A percentile compares a stretch with the other conserved stretches of the same genome.
Evolutionary conservation across 2,113 vertebrate species (phyloP).

Genomic region (Labeo rohita): DNA sequence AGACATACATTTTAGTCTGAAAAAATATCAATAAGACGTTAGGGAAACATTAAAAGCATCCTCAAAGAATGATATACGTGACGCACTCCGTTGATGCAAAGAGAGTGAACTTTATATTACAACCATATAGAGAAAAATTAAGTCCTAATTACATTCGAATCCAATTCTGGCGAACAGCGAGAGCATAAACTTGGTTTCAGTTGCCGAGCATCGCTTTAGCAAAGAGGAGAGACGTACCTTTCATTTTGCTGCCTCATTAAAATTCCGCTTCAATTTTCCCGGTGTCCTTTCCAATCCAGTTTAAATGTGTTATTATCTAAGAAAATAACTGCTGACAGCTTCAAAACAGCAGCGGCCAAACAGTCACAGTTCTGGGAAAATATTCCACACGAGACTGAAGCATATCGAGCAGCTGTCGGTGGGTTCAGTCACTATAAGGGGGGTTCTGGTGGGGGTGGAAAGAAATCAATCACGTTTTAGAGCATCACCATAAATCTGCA

Average conservation of each 20-base stretch:
- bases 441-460: conserved; percentile 45
- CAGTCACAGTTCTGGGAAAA: not conserved
- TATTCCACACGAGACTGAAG: conserved; percentile 30
- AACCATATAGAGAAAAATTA: not conserved
- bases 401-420: conserved; percentile 30
- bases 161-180: not conserved
- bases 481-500: conserved; percentile 54
- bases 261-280: conserved; percentile 36
- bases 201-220: conserved; percentile 3
- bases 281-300: conserved; percentile 25
- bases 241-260: conserved; percentile 46
- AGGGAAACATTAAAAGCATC: not conserved
- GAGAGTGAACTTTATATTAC: conserved; percentile 26
- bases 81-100: not conserved
- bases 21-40: not conserved
- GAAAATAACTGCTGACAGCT: conserved; percentile 42
- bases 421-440: conserved; percentile 28
- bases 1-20: not conserved
- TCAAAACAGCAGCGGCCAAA: conserved; percentile 34
- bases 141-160: not conserved
- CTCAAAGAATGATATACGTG: not conserved
- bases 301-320: conserved; percentile 28
- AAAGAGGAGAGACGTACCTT: conserved; percentile 43
- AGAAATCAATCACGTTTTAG: conserved; percentile 53
- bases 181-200: not conserved